Conservation (phyloP, 2,888 invertebrate species). For the Diaperis boleti region DNA sequence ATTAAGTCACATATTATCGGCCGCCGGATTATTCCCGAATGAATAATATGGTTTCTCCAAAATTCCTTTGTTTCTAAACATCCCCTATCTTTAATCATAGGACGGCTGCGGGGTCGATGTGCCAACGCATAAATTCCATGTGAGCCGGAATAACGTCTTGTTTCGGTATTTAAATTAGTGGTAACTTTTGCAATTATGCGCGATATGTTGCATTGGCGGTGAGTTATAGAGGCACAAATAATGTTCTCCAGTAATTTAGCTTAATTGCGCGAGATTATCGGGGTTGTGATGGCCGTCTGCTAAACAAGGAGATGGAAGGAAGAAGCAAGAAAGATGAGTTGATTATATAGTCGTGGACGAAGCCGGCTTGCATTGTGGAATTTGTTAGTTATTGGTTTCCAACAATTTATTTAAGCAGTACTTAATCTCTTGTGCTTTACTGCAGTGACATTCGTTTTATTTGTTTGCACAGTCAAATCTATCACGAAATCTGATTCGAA, state of each 20-base stretch:
- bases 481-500: no score
- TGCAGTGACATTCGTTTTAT: no score
- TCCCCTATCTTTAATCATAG: conserved; percentile 31
- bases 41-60: conserved; percentile 40
- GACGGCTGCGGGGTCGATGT: conserved; percentile 13
- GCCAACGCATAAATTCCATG: conserved; percentile 26
- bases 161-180: conserved; percentile 49
- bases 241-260: conserved; percentile 57
- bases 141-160: conserved; percentile 31
- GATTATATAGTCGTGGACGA: no score
- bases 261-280: conserved; percentile 56
- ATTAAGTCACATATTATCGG: conserved; percentile 49
- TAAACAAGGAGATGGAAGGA: conserved; percentile 7
- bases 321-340: background rate
- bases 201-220: conserved; percentile 51
- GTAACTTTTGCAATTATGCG: conserved; percentile 54
- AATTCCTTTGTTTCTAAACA: conserved; percentile 23
- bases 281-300: conserved; percentile 49
- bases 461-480: no score
- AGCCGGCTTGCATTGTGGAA: no score
- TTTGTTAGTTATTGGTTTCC: no score
- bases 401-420: no score
- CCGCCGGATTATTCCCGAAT: conserved; percentile 44
- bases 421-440: no score
- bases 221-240: conserved; percentile 55